Conservation (phyloP, 1,140 invertebrate species). For the Pogonomyrmex californicus region DNA sequence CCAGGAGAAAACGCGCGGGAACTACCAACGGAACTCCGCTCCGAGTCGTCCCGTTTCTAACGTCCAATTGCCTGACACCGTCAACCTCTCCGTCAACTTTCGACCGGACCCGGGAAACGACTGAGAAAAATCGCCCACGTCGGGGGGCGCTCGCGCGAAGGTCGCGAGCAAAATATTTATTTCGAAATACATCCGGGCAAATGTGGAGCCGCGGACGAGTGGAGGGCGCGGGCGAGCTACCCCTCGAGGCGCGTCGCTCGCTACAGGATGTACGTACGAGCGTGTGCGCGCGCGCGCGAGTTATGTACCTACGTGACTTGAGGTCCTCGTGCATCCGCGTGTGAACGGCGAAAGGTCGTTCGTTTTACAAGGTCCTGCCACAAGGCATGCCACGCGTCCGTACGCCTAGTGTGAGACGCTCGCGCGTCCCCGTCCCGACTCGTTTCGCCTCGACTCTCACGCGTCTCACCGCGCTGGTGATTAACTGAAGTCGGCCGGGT, state of each 20-base stretch:
- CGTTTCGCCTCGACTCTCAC: background rate
- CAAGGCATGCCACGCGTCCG: background rate
- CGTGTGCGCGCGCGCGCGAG: background rate
- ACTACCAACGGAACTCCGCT: too few species aligned
- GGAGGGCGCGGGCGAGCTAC: too few species aligned
- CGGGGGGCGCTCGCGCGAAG: too few species aligned
- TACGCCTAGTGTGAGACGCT: background rate
- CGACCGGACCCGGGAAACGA: too few species aligned
- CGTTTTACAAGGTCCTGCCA: background rate
- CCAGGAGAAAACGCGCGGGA: too few species aligned
- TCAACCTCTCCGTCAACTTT: too few species aligned
- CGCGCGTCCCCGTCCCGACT: background rate
- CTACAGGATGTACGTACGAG: background rate
- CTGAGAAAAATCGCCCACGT: too few species aligned
- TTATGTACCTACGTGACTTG: slow-evolving; percentile 4
- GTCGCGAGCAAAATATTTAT: slow-evolving; percentile 47
- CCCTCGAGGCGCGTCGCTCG: too few species aligned
- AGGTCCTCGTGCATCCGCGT: background rate
- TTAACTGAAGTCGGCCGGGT: background rate
- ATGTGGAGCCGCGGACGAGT: background rate
- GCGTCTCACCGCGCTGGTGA: background rate
- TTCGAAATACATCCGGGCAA: background rate
- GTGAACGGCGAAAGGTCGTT: background rate
- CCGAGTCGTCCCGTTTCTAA: too few species aligned
- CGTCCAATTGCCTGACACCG: too few species aligned